Evolutionary conservation across 1,140 invertebrate species (phyloP), one percentile per base, ranked within the genome.

Genomic region (Planococcus citri): DNA sequence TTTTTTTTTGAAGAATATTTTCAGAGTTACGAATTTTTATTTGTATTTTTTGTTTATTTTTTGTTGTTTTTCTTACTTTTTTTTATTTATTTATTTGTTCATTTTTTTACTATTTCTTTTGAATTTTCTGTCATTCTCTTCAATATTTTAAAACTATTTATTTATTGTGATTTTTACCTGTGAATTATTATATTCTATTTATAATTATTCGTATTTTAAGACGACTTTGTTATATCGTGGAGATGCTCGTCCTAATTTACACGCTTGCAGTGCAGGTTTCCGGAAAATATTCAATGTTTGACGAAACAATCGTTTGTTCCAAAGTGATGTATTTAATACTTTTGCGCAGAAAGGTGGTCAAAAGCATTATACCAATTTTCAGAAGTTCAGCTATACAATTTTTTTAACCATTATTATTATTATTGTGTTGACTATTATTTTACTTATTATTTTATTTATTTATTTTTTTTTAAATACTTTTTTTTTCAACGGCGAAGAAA

Each of bases 401-500:
- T 51, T 51, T 51, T 51, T 9, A 9, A 33, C 3, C 17, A 51
- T 51, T 51, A 51, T 51, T 51, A 33, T 58, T 58, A 20, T 58
- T 58, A 58, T 58, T 58, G 17, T 20, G 21, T 58, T 58, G 17
- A 20, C 21, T 58, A 22, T 58, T 58, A 64, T 64, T 24, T 25
- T 25, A 64, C 9, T 24, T 64, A 51, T 64, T 22, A 27, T 24
- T 64, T 64, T 64, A 27, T 22, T 24, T 64, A 64, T 64, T 64
- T 64, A 17, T 17, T 64, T 64, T 64, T 64, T 24, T 25, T 24
- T 64, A 27, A 9, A 60, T 60, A 20, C 20, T 60, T 60, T 60
- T 64, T 64, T 64, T 64, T 64, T 58, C 3, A 58, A 64, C 60
- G 60, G 25, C 22, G 25, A 4, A 64, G 22, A 64, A 64, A 64